These are phyloP conservation scores for Phodopus roborovskii DNA, from an alignment of 2,113 vertebrate species.

Conservation along the genomic window DNA sequence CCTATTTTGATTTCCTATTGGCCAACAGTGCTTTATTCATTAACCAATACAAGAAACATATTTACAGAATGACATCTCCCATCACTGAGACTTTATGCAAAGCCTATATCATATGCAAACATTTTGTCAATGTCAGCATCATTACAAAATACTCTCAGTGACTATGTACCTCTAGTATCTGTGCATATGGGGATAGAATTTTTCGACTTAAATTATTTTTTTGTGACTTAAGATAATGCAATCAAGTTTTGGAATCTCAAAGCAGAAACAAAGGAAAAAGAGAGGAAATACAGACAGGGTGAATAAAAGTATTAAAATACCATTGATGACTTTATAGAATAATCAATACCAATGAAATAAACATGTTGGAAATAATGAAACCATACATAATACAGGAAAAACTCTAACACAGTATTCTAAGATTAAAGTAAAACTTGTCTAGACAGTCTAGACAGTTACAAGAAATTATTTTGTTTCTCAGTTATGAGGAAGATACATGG, in stretches of 20 bases:
- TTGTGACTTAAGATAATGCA: background rate
- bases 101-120: background rate
- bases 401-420: background rate
- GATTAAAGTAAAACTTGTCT: background rate
- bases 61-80: no score
- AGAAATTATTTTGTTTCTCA: slow-evolving; percentile 61
- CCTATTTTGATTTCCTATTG: no score
- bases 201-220: background rate
- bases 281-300: background rate
- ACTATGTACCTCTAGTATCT: background rate
- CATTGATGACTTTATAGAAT: background rate
- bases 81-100: background rate
- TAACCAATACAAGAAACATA: no score
- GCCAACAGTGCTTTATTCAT: no score
- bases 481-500: background rate
- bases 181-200: background rate
- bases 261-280: slow-evolving; percentile 34
- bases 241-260: background rate
- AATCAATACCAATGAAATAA: slow-evolving; percentile 3
- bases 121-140: background rate
- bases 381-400: background rate
- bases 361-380: background rate
- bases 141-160: background rate
- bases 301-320: background rate
- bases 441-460: background rate